Base-by-base conservation (phyloP, 2,888 invertebrate genomes). In the Drosophila fulvimacula region DNA sequence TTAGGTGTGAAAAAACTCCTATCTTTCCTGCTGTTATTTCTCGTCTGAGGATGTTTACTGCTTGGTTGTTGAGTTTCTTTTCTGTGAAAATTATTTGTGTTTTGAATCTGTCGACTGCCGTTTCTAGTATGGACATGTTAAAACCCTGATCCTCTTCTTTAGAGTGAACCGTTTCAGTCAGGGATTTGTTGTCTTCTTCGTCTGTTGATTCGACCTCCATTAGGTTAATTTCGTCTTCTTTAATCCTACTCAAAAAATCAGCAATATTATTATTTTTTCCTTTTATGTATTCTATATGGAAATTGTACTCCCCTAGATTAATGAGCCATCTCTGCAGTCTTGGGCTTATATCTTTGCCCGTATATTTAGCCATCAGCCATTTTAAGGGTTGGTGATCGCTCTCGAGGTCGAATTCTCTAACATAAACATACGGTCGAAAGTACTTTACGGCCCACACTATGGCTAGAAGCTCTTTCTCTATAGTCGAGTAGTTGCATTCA, bases 221-320 rank as follows among this genome's bases (percentile, higher is more conserved):
- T 38, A 38, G 38, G 19, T 41, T 41, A 10, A 41, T 41, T 41
- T 41, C 41, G 41, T 41, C 19, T 11, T 41, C 41, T 41, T 11
- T 19, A 9, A 41, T 19, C 19, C 41, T 41, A 19, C 41, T 41
- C 19, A 41, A 41, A 41, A 41, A 41, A 4, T 41, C 41, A 19
- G 42, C 42, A 19, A 42, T 19, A 5, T 21, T 42, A 42, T 42
- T 42, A 19, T 42, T 19, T 30, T 48, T 17, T 10, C 48, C 30
- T 48, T 48, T 48, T 48, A 48, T 17, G 10, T 48, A 48, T 5
- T 48, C 30, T 30, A 48, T 48, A 1, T 48, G n/a, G 30, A 48
- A 48, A 1, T 48, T 24, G 48, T 48, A 48, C 3, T 51, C 51
- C 5, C 44, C 44, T 0, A 44, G 9, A 3, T 9, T 44, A n/a